Base-by-base conservation (phyloP, 2,888 invertebrate species). In the Xanthia togata region DNA sequence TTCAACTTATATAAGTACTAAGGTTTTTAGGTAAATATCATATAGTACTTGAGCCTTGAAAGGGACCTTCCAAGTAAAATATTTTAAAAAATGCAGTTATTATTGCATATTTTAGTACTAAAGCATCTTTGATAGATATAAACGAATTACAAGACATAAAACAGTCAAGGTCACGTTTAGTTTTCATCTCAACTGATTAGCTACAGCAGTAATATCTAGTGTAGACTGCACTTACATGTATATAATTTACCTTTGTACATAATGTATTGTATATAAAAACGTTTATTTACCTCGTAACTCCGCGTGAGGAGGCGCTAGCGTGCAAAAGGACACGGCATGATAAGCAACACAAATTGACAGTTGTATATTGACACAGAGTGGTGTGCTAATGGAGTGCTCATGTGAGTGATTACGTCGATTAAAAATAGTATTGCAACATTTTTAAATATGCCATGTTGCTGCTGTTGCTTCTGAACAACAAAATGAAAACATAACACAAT, bases 261-360 rank as follows among this genome's bases (percentile, higher is more conserved):
- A 81, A 69, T 68, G 59, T 75, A 82, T 70, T 73, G 77, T 77
- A 75, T 83, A 73, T 76, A 84, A 81, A 86, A 88, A 88, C 87
- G 78, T 87, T 87, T 95, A 96, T 94, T 96, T 96, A 97, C 96
- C 96, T 96, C 97, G 94, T 91, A 96, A 92, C 89, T 96, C 96
- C 95, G 96, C 93, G 93, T 96, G 96, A 93, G 95, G 96, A 88
- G 96, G 96, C 94, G 96, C 96, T 97, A 92, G 95, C 95, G 96
- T 96, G 95, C 96, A 95, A 96, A 96, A 95, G 90, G 94, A 96
- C 94, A 96, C 92, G 88, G 93, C 93, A 95, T 93, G 92, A 94
- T 95, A 96, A 96, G 96, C 96, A 89, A 93, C 91, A 93, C 87
- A 90, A 90, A 84, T 84, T 86, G 79, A 83, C 83, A 88, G 70